A percentile compares a stretch with the other conserved stretches of the same genome.
These are phyloP conservation scores for Hypsibius dujardini DNA, from an alignment of 1,140 invertebrate species.

Conservation along the genomic window DNA sequence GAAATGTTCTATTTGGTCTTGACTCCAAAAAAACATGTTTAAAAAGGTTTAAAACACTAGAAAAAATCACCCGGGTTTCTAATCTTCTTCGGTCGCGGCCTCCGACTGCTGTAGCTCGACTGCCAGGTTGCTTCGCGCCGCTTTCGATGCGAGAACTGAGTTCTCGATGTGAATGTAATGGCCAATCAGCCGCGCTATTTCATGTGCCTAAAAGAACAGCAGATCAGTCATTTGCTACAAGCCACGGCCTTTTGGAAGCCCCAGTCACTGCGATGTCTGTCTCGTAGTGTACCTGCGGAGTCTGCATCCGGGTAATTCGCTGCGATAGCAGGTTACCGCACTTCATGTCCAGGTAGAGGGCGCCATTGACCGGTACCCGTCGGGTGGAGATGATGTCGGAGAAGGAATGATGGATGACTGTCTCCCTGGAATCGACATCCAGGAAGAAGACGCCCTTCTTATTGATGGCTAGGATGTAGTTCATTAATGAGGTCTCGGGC, in stretches of 20 bases:
- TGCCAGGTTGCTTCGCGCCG: neutral
- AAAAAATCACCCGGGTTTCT: no score
- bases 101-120: neutral
- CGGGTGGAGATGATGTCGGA: conserved; percentile 85
- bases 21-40: no score
- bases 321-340: conserved; percentile 88
- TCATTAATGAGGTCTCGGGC: conserved; percentile 26
- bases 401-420: conserved; percentile 71
- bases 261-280: no score
- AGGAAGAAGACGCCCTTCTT: conserved; percentile 79
- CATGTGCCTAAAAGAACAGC: conserved; percentile 35
- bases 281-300: conserved; percentile 89
- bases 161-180: conserved; percentile 76
- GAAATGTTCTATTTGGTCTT: no score
- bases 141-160: conserved; percentile 10
- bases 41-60: no score
- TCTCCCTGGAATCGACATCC: conserved; percentile 73
- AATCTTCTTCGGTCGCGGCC: no score
- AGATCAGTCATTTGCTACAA: no score
- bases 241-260: no score
- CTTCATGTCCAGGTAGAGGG: conserved; percentile 86
- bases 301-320: conserved; percentile 80
- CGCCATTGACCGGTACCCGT: conserved; percentile 73
- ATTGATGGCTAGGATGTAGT: conserved; percentile 78
- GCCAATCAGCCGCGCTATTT: conserved; percentile 73